Conservation (phyloP, 2,113 vertebrate genomes). For the Oenanthe oenanthe region DNA sequence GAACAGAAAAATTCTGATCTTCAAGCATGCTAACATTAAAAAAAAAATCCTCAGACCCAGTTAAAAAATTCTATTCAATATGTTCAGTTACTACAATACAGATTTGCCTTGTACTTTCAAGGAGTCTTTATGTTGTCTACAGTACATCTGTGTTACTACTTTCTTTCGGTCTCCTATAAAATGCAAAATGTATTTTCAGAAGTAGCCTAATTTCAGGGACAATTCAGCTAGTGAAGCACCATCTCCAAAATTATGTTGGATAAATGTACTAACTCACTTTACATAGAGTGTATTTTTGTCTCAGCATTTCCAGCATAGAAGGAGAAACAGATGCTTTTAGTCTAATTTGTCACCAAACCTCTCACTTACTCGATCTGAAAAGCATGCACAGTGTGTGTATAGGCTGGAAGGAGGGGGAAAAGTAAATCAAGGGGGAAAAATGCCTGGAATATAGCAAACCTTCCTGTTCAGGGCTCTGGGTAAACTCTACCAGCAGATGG, state of each 20-base stretch:
- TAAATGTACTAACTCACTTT: constrained; percentile 21
- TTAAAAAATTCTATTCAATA: not conserved
- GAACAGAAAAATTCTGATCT: not conserved
- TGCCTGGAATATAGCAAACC: not conserved
- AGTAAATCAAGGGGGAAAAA: constrained; percentile 5
- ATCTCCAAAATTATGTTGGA: not conserved
- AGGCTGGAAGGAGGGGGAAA: not conserved
- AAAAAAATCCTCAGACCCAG: not conserved
- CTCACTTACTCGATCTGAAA: constrained; percentile 43
- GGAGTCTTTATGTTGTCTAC: not conserved
- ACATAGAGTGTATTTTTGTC: constrained; percentile 2
- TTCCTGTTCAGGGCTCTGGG: not conserved
- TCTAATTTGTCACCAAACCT: constrained; percentile 34
- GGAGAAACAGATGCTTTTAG: constrained; percentile 54
- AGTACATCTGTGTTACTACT: not conserved
- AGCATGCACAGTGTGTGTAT: not conserved
- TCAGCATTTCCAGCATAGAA: constrained; percentile 5
- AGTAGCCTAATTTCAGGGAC: not conserved
- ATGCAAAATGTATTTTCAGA: not conserved
- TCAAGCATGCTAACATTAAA: not conserved
- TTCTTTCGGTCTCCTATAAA: not conserved
- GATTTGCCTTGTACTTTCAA: not conserved
- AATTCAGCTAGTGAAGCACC: not conserved
- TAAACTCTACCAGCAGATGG: constrained; percentile 7
- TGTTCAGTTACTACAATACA: not conserved